These are phyloP conservation scores for Armadillidium nasatum DNA, from an alignment of 1,140 invertebrate species.

Conservation along the genomic window DNA sequence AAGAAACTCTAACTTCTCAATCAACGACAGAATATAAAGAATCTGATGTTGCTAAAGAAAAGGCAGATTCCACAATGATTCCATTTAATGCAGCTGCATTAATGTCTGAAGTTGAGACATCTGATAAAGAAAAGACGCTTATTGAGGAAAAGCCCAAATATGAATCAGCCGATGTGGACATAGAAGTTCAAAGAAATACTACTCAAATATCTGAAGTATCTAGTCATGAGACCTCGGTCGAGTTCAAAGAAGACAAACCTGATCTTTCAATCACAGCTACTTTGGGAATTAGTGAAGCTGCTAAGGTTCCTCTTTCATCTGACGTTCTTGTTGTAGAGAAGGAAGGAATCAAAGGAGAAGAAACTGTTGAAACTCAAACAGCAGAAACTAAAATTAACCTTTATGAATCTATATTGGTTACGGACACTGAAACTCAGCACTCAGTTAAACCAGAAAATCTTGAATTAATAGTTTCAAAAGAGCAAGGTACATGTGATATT, in stretches of 20 bases:
- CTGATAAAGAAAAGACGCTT: constrained; percentile 40
- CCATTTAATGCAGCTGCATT: constrained; percentile 35
- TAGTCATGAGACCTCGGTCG: constrained; percentile 31
- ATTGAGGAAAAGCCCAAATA: constrained; percentile 27
- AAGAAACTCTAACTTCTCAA: constrained; percentile 29
- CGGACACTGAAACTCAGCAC: too few relatives aligned
- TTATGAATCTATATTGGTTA: too few relatives aligned
- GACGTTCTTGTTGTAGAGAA: too few relatives aligned
- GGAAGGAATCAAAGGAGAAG: too few relatives aligned
- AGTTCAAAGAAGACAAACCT: constrained; percentile 5
- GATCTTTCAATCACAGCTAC: constrained; percentile 23
- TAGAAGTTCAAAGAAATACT: constrained; percentile 29
- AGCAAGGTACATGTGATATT: too few relatives aligned
- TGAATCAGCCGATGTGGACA: constrained; percentile 25
- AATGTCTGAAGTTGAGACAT: constrained; percentile 38
- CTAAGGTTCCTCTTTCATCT: too few relatives aligned
- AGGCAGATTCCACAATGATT: constrained; percentile 35
- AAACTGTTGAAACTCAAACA: too few relatives aligned
- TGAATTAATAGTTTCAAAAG: too few relatives aligned
- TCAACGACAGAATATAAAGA: constrained; percentile 29
- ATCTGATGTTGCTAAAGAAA: constrained; percentile 16
- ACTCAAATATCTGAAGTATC: constrained; percentile 33
- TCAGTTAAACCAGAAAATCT: too few relatives aligned
- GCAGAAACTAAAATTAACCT: too few relatives aligned
- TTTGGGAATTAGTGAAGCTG: not conserved